These are phyloP conservation scores for Geotria australis DNA, from an alignment of 2,797 vertebrate genomes.

Conservation along the genomic window DNA sequence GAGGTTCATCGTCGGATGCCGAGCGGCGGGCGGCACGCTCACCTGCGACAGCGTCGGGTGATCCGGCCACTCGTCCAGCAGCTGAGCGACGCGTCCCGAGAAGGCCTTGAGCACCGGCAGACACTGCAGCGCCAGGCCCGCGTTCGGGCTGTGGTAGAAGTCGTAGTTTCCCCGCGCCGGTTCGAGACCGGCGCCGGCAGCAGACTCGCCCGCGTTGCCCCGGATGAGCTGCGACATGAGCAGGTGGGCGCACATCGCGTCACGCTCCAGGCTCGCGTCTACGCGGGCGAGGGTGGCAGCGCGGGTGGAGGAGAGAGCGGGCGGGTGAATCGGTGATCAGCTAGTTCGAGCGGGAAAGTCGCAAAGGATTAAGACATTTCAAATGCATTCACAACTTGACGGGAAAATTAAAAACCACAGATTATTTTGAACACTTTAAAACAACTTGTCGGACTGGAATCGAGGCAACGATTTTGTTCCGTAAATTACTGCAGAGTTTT, in stretches of 20 bases:
- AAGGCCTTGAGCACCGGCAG: slow-evolving; percentile 39
- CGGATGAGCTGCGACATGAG: neutral
- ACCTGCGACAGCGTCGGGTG: slow-evolving; percentile 76
- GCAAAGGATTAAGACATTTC: too few species aligned
- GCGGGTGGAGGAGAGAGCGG: neutral
- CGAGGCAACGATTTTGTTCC: too few species aligned
- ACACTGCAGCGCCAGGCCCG: slow-evolving; percentile 38
- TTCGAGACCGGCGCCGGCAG: slow-evolving; percentile 15
- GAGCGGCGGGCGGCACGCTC: neutral
- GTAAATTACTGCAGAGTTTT: too few species aligned
- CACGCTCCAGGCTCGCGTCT: neutral
- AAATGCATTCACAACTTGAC: too few species aligned
- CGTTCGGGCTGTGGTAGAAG: slow-evolving; percentile 73
- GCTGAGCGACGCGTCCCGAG: slow-evolving; percentile 17
- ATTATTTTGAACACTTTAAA: too few species aligned
- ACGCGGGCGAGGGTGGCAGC: neutral
- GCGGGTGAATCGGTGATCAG: too few species aligned
- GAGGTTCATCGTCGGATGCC: too few species aligned
- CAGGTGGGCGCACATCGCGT: neutral
- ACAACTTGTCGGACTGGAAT: too few species aligned
- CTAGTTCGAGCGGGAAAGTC: too few species aligned
- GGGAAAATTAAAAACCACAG: too few species aligned
- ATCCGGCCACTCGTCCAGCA: slow-evolving; percentile 64
- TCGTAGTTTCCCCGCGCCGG: slow-evolving; percentile 40
- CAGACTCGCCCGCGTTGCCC: neutral